These are phyloP conservation scores for Chrysolina americana DNA, from an alignment of 2,888 invertebrate genomes.

Conservation along the genomic window DNA sequence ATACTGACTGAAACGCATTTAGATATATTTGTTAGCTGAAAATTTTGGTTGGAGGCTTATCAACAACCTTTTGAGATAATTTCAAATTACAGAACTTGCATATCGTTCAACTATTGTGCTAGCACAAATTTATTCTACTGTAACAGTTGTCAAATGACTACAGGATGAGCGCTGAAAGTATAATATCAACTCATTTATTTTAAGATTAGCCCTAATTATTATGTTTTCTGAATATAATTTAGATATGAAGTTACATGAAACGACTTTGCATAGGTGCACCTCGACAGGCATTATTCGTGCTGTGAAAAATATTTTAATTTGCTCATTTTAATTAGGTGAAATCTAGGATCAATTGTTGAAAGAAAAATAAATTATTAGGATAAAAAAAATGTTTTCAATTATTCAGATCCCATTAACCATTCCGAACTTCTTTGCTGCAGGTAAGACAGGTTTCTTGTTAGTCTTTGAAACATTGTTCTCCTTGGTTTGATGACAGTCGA, in stretches of 20 bases:
- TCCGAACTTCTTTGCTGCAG: neutral
- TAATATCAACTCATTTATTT: neutral
- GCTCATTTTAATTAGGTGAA: conserved; percentile 42
- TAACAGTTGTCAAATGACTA: neutral
- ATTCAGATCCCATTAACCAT: neutral
- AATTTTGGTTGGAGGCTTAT: neutral
- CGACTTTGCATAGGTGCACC: neutral
- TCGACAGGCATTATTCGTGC: conserved; percentile 37
- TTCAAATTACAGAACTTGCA: neutral
- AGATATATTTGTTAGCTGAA: too few relatives aligned
- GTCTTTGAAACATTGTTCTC: too few relatives aligned
- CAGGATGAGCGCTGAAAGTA: too few relatives aligned
- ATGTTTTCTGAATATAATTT: neutral
- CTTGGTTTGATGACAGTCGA: too few relatives aligned
- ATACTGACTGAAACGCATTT: neutral
- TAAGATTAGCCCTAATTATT: neutral
- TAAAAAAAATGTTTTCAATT: conserved; percentile 25
- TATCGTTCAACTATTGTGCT: neutral
- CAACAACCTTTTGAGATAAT: neutral
- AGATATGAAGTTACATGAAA: neutral
- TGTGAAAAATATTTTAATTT: conserved; percentile 36
- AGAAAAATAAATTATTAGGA: conserved; percentile 28
- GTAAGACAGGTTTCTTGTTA: too few relatives aligned
- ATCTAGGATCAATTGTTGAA: conserved; percentile 35
- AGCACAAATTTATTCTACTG: neutral